Conservation (phyloP, 2,113 vertebrate species). For the Cynopterus brachyotis region DNA sequence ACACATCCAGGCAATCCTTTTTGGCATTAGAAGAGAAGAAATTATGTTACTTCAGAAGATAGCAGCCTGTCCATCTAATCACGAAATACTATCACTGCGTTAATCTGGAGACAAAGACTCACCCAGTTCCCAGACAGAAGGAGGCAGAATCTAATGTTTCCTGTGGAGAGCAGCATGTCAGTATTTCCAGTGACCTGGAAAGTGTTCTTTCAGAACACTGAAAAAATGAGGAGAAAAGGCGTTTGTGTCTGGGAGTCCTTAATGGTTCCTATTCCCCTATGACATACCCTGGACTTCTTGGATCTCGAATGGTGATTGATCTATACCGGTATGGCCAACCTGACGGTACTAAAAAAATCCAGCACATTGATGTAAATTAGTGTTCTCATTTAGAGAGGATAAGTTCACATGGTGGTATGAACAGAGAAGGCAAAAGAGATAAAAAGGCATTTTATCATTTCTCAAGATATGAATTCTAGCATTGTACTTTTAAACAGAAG, state of each 20-base stretch:
- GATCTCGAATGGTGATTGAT: background rate
- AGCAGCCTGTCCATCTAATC: slow-evolving; percentile 25
- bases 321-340: background rate
- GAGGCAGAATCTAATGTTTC: slow-evolving; percentile 56
- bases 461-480: background rate
- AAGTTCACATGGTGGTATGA: background rate
- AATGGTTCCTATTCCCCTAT: background rate
- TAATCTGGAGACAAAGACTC: slow-evolving; percentile 3
- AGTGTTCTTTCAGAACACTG: background rate
- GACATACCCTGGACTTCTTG: background rate
- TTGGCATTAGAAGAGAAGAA: slow-evolving; percentile 17
- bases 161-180: background rate
- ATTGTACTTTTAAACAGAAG: background rate
- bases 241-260: background rate
- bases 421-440: background rate
- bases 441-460: background rate
- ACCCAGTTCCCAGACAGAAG: background rate
- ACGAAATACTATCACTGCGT: background rate
- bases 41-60: slow-evolving; percentile 15
- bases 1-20: background rate
- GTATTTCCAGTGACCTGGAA: slow-evolving; percentile 75
- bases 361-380: background rate
- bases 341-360: background rate
- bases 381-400: background rate
- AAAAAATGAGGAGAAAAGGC: background rate